Evolutionary conservation across 2,888 invertebrate genomes (phyloP).

Genomic region (Eupithecia subfuscata): DNA sequence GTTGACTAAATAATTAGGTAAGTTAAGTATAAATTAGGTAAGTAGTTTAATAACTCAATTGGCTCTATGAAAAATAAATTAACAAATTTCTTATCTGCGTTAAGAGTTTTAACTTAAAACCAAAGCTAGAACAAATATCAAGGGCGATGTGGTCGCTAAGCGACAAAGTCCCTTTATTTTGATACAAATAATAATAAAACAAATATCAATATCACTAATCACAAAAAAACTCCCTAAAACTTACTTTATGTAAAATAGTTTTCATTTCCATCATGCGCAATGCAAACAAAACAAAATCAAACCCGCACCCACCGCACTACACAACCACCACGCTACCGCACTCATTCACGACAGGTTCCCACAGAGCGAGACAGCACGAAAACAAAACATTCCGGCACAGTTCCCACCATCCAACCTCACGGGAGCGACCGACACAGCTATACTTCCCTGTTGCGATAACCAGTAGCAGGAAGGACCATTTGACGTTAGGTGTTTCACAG

Average conservation of each 20-base stretch:
- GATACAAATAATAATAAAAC: too few species aligned
- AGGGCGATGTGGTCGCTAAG: too few species aligned
- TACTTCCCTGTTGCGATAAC: conserved; percentile 52
- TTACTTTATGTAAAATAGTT: not conserved
- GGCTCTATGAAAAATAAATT: not conserved
- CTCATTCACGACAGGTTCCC: conserved; percentile 74
- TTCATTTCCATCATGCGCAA: not conserved
- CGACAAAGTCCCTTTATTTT: too few species aligned
- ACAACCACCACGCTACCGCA: conserved; percentile 53
- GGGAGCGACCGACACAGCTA: conserved; percentile 57
- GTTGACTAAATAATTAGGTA: too few species aligned
- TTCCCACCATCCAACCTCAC: conserved; percentile 67
- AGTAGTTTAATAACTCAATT: not conserved
- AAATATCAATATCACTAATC: too few species aligned
- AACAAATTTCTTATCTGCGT: not conserved
- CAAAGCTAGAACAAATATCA: not conserved
- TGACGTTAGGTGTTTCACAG: conserved; percentile 65
- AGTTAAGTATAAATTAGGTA: too few species aligned
- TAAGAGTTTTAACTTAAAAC: not conserved
- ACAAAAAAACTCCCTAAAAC: not conserved
- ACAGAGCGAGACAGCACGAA: conserved; percentile 75
- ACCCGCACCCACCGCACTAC: conserved; percentile 47
- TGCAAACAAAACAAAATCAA: conserved; percentile 55
- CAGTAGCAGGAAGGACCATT: conserved; percentile 68
- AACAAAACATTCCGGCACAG: conserved; percentile 83